Evolutionary conservation across 2,888 invertebrate genomes (phyloP), one percentile per base, ranked within the genome.

Genomic region (Eupithecia subfuscata): DNA sequence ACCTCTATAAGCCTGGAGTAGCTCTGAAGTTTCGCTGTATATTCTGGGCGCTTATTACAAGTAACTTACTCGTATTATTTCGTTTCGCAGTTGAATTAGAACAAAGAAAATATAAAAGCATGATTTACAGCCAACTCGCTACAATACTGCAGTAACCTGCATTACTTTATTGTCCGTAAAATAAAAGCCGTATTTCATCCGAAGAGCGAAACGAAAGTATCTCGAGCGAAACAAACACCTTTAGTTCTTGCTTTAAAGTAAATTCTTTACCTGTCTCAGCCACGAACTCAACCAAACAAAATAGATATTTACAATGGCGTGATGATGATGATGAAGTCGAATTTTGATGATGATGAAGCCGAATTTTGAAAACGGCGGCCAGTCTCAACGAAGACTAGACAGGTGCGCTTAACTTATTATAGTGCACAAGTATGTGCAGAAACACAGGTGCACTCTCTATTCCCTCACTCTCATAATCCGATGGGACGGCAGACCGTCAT

Each of bases 121-220:
- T 71, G 67, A 73, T 76, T 76, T 74, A 72, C 69, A 48, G 70
- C 37, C n/a, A 67, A 64, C 40, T n/a, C 37, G 37, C 60, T 40
- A 56, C 65, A 73, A 56, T 70, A 74, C 52, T 52, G 69, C 69
- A 70, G 63, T 74, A 9, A 71, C 45, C 73, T 74, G 74, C 69
- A 69, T 64, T 74, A 69, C 43, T 56, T 71, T 69, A 74, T 70
- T 52, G 48, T 48, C 25, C 30, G 40, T 73, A 67, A 69, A 69
- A 43, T 60, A 25, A 43, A 73, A 69, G n/a, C 60, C 43, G 52
- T 73, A 52, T 56, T 67, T 52, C 56, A 60, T 30, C 43, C 60
- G 12, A 37, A 56, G 37, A 72, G 52, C 40, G 52, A 37, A 71
- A 64, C 12, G 43, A 71, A 68, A 34, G 56, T 60, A 45, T 67